Evolutionary conservation across 2,888 invertebrate genomes (phyloP), one percentile per base, ranked within the genome.

Genomic region (Perdita meconis): DNA sequence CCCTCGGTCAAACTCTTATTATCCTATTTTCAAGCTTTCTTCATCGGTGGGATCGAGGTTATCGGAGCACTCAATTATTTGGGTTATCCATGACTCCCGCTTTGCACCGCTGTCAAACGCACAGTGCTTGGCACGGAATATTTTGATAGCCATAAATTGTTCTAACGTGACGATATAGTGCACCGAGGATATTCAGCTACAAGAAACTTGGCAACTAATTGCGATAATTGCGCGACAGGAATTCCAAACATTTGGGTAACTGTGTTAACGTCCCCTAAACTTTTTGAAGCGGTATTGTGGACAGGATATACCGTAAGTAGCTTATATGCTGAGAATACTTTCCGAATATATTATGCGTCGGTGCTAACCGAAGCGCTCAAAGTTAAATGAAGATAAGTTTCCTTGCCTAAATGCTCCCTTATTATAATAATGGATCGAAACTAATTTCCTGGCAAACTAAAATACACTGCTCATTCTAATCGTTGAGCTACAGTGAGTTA

Each of bases 1-100:
- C 56, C 13, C 13, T 8, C 42, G n/a, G 57, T 24, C 34, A 59
- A 19, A 56, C 44, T 77, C 78, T 73, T 73, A 66, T 78, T 79
- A 80, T 80, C 69, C 68, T 68, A 80, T 80, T 86, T 80, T 59
- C 82, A 71, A 72, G 69, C 68, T 76, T 30, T 72, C 61, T 76
- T 77, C 76, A 78, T 79, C 67, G 68, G 65, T 26, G 8, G 67
- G 79, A 86, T 83, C 78, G 78, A 50, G 79, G 82, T 77, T 79
- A 75, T 80, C 71, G 57, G 74, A 65, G 70, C 68, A 74, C 80
- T 85, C 72, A 73, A 84, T 86, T 86, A 86, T 86, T 82, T 81
- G 75, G 82, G 80, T 86, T 80, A 77, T 77, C 64, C 66, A 19
- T 16, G 55, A 55, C 44, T 36, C 38, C 59, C 56, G 71, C 51